A percentile compares a stretch with the other conserved stretches of the same genome.
Evolutionary conservation across 2,888 invertebrate species (phyloP).

Genomic region (Meiosimyza platycephala): DNA sequence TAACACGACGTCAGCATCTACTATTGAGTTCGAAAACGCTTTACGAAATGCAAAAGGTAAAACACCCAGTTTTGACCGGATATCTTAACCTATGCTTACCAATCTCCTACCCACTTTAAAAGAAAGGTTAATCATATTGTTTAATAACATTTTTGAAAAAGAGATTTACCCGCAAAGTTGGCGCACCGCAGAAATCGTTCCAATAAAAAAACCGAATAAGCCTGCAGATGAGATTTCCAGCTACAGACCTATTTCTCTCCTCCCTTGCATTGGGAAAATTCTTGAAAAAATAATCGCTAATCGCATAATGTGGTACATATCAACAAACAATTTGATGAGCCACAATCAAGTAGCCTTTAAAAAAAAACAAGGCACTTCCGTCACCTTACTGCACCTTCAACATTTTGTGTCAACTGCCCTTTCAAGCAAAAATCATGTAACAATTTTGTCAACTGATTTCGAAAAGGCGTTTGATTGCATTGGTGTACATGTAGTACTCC

Average conservation of each 20-base stretch:
- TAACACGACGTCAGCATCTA: no score
- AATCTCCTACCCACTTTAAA: neutral
- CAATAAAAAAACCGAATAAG: slow-evolving; percentile 19
- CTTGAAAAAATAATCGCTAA: slow-evolving; percentile 30
- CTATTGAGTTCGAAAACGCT: no score
- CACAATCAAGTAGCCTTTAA: slow-evolving; percentile 32
- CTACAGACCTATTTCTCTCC: slow-evolving; percentile 18
- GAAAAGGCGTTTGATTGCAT: slow-evolving; percentile 26
- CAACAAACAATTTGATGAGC: slow-evolving; percentile 10
- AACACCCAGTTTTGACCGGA: neutral
- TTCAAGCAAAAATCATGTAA: slow-evolving; percentile 38
- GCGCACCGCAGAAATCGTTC: slow-evolving; percentile 1
- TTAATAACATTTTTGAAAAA: neutral
- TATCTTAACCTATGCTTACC: slow-evolving; percentile 15
- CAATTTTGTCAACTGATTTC: slow-evolving; percentile 35
- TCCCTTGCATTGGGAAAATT: slow-evolving; percentile 28
- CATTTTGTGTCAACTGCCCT: slow-evolving; percentile 26
- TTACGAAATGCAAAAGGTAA: neutral
- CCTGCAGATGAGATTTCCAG: neutral
- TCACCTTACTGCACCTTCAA: slow-evolving; percentile 22
- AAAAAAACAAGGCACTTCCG: slow-evolving; percentile 25
- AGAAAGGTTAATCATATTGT: neutral
- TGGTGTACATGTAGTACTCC: slow-evolving; percentile 7
- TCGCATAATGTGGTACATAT: slow-evolving; percentile 14
- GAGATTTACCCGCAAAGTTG: slow-evolving; percentile 9